Evolutionary conservation across 2,888 invertebrate species (phyloP).

Genomic region (Cecidostiba fungosa): DNA sequence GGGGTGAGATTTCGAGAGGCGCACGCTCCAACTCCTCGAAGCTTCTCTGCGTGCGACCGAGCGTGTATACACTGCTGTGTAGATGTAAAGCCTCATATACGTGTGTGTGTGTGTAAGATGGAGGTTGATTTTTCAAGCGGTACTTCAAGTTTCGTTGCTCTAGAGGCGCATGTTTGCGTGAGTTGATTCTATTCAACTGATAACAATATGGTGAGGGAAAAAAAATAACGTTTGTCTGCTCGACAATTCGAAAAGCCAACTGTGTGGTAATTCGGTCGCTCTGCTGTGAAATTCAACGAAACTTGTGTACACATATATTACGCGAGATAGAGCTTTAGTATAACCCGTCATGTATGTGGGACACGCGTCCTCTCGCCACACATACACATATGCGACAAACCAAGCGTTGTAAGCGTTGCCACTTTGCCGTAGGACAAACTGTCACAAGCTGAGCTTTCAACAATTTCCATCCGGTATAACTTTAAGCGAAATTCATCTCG

Average conservation of each 20-base stretch:
- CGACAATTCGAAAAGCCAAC: background rate
- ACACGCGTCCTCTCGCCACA: background rate
- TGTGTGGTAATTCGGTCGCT: background rate
- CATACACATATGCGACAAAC: no score
- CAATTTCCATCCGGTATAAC: background rate
- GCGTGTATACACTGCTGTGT: background rate
- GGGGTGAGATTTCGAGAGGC: constrained; percentile 30
- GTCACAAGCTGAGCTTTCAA: background rate
- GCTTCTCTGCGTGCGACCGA: constrained; percentile 7
- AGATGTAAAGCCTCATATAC: background rate
- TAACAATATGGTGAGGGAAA: background rate
- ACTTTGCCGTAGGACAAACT: background rate
- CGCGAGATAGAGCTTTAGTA: background rate
- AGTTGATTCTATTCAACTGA: background rate
- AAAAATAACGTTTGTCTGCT: background rate
- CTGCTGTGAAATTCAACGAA: no score
- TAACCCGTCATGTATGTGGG: background rate
- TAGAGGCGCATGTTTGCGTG: background rate
- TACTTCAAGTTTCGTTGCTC: background rate
- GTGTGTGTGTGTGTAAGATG: background rate
- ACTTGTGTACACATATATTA: no score
- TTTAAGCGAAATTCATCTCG: background rate
- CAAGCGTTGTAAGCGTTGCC: background rate
- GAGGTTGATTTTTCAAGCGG: background rate
- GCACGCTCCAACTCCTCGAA: constrained; percentile 18